Evolutionary conservation across 2,888 invertebrate species (phyloP).

Genomic region (Eupithecia inturbata): DNA sequence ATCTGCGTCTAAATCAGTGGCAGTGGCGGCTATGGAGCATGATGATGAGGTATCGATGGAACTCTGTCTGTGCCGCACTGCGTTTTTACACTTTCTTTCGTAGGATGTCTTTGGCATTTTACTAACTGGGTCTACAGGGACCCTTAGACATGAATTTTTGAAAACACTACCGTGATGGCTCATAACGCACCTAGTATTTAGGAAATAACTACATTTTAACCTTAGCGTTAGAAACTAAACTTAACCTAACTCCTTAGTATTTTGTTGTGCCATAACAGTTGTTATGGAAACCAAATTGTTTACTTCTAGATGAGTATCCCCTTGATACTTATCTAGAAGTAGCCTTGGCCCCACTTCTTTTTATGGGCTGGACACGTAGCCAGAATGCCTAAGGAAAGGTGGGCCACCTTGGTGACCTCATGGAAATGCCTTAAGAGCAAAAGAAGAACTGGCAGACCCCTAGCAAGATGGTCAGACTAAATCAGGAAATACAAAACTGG

Average conservation of each 20-base stretch:
- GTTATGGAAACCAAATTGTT: constrained; percentile 41
- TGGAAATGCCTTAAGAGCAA: no score
- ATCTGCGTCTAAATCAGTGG: constrained; percentile 76
- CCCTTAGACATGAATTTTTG: constrained; percentile 88
- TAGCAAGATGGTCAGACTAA: no score
- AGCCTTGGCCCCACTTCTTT: no score
- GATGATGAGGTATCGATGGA: constrained; percentile 70
- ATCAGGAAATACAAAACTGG: no score
- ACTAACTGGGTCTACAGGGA: constrained; percentile 88
- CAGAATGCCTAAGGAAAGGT: no score
- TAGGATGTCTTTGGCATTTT: constrained; percentile 89
- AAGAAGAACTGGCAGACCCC: no score
- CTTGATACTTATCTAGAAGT: no score
- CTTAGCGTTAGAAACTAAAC: background rate
- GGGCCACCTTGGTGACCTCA: no score
- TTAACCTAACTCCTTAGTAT: background rate
- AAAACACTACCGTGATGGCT: constrained; percentile 86
- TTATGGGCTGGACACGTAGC: no score
- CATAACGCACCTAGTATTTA: constrained; percentile 50
- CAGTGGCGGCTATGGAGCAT: constrained; percentile 60
- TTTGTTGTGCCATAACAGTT: constrained; percentile 42
- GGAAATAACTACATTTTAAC: constrained; percentile 16
- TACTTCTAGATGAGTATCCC: background rate
- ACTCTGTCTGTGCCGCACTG: constrained; percentile 42
- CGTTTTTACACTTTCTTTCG: constrained; percentile 80